phyloP scores from a whole-genome alignment of 2,113 vertebrate genomes.

The Python bivittatus region DNA sequence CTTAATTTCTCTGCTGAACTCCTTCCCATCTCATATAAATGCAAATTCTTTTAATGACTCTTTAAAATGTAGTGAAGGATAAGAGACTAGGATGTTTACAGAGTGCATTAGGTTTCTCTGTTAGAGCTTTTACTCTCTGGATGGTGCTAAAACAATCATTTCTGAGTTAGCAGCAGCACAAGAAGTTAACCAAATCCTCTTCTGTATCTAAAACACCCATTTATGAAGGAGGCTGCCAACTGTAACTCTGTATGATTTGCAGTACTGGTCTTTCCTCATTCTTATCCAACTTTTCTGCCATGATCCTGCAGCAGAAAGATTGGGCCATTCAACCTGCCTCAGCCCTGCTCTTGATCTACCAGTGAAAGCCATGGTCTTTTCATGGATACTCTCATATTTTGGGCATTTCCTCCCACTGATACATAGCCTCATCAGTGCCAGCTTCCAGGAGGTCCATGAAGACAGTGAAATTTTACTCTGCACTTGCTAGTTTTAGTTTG shows the following conservation, averaged over 20 bases:
- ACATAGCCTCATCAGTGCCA: too few species aligned
- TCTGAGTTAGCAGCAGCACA: neutral
- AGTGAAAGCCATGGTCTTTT: neutral
- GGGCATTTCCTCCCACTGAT: neutral
- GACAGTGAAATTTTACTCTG: too few species aligned
- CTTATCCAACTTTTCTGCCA: neutral
- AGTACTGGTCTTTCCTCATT: neutral
- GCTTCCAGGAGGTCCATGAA: neutral
- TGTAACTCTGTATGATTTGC: neutral
- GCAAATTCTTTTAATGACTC: neutral
- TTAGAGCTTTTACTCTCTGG: neutral
- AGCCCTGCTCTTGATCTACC: neutral
- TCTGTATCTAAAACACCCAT: neutral
- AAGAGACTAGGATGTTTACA: neutral
- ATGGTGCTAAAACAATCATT: neutral
- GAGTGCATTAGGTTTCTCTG: too few species aligned
- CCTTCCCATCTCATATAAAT: constrained; percentile 16
- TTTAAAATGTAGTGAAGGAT: neutral
- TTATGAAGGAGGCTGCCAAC: neutral
- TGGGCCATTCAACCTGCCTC: neutral
- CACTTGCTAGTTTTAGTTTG: neutral
- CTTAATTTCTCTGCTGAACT: neutral
- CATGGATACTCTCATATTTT: neutral
- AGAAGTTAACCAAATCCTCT: neutral
- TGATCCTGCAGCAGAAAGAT: neutral